Percentiles rank a stretch among this genome's conserved stretches.
Evolutionary conservation across 1,140 invertebrate genomes (phyloP).

Genomic region (Thaumetopoea pityocampa): DNA sequence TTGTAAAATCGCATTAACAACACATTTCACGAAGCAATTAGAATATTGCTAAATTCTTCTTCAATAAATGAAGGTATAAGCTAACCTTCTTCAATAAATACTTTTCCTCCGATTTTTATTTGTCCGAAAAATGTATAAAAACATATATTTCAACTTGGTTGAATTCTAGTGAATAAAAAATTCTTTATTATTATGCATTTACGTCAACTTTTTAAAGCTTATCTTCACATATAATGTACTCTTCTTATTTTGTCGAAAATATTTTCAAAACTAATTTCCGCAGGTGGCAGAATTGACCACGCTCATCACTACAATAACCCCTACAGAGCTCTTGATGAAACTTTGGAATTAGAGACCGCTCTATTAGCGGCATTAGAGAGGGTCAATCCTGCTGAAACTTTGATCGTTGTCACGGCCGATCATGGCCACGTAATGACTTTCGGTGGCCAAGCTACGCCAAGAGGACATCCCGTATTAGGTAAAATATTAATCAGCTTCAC

Average conservation of each 20-base stretch:
- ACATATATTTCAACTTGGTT: too few species aligned
- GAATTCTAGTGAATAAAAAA: too few species aligned
- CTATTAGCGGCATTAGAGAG: slow-evolving; percentile 78
- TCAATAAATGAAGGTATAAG: too few species aligned
- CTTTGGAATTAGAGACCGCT: slow-evolving; percentile 81
- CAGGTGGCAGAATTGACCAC: slow-evolving; percentile 84
- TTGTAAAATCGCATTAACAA: too few species aligned
- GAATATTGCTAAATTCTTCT: too few species aligned
- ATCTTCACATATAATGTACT: too few species aligned
- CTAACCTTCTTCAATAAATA: too few species aligned
- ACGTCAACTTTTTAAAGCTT: too few species aligned
- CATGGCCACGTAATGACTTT: slow-evolving; percentile 84
- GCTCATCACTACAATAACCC: slow-evolving; percentile 85
- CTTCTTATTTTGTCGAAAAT: slow-evolving; percentile 1
- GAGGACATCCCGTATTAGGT: slow-evolving; percentile 83
- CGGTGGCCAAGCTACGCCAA: slow-evolving; percentile 80
- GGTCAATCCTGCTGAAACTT: slow-evolving; percentile 74
- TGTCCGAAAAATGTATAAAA: too few species aligned
- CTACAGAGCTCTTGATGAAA: slow-evolving; percentile 82
- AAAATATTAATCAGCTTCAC: slow-evolving; percentile 24
- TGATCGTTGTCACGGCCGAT: slow-evolving; percentile 83
- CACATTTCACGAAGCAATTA: too few species aligned
- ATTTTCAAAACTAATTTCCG: slow-evolving; percentile 27
- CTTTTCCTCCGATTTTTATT: too few species aligned
- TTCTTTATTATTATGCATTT: too few species aligned